Evolutionary conservation across 2,113 vertebrate genomes (phyloP).

Genomic region (Nannospalax galili): DNA sequence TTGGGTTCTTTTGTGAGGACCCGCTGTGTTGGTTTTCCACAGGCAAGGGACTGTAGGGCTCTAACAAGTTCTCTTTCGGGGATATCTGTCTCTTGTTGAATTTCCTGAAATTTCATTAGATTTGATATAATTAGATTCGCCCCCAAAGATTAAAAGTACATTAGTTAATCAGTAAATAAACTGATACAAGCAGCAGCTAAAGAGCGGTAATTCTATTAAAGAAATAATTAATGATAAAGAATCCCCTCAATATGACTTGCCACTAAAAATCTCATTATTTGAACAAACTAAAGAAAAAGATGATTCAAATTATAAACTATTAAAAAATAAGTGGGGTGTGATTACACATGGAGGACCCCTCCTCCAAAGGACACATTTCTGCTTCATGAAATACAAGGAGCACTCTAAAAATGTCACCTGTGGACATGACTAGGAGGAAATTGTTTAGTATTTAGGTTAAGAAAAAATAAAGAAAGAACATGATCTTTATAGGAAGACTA

Average conservation of each 20-base stretch:
- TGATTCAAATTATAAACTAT: not conserved
- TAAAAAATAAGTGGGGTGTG: not conserved
- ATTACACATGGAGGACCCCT: too few species aligned
- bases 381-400: not conserved
- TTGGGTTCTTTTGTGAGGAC: slow-evolving; percentile 98
- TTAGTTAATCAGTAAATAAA: slow-evolving; percentile 59
- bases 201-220: slow-evolving; percentile 24
- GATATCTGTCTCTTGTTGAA: slow-evolving; percentile 98
- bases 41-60: slow-evolving; percentile 96
- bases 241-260: not conserved
- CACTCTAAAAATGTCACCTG: slow-evolving; percentile 23
- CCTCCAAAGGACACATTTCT: not conserved
- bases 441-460: not conserved
- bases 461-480: not conserved
- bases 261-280: slow-evolving; percentile 53
- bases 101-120: slow-evolving; percentile 90
- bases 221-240: slow-evolving; percentile 49
- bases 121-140: slow-evolving; percentile 55
- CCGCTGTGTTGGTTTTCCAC: slow-evolving; percentile 97
- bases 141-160: slow-evolving; percentile 44
- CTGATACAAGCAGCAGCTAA: not conserved
- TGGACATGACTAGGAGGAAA: not conserved
- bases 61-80: slow-evolving; percentile 96
- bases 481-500: not conserved
- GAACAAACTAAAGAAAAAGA: not conserved